Evolutionary conservation across 2,113 vertebrate genomes (phyloP), one percentile per base, ranked within the genome.

Genomic region (Cololabis saira): DNA sequence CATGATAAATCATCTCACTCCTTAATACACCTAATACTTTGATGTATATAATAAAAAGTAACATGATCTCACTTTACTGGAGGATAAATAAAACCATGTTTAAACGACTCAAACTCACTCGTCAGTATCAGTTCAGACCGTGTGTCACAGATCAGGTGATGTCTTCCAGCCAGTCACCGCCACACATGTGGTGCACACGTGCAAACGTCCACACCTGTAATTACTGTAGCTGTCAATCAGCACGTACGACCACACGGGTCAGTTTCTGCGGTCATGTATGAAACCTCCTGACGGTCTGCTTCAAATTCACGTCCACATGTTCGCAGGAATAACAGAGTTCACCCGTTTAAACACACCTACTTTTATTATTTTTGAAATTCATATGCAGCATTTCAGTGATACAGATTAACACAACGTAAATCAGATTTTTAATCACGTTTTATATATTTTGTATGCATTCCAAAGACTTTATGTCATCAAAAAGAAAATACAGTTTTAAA

Each of bases 321-420:
- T 19, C 43, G 51, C 70, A 73, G 33, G 22, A 83, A 83, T 52
- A 86, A 87, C 65, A 72, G 14, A 71, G 22, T 16, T 79, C 55
- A 78, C 57, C 44, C 67, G 65, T 78, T 83, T 76, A 83, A 90
- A 89, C 83, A 90, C 33, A 37, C 10, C 3, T 37, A 7, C 71
- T 45, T 89, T 90, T 88, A 87, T 80, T 91, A 74, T 71, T 76
- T 71, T 78, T 77, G 81, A 78, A 77, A 82, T 87, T 80, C 76
- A 80, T 83, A 66, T 81, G 83, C 72, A 80, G 51, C 57, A 77
- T 80, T 70, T 74, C 80, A 81, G 70, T 82, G 67, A 72, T 81
- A 83, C 50, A 80, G 50, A 58, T 74, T 50, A 65, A 69, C 62
- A 65, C 15, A 69, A 50, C 54, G 44, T 37, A 22, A 66, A 65